phyloP scores from a whole-genome alignment of 2,888 invertebrate species.

The Teleiodes luculella region DNA sequence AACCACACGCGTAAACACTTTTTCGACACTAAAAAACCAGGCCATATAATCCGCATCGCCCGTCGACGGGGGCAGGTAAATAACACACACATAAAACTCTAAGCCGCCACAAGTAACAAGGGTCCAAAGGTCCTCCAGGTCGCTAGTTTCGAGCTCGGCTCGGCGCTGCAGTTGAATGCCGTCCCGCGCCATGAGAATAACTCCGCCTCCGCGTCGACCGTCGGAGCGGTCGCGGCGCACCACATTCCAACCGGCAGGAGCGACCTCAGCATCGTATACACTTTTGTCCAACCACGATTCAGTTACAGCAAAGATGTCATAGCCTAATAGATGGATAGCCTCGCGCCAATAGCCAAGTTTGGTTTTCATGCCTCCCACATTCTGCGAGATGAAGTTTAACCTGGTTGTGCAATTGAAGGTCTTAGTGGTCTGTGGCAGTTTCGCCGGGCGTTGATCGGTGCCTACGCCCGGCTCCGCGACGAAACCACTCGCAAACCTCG shows the following conservation, averaged over 20 bases:
- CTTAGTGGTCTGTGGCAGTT: neutral
- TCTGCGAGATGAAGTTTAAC: conserved; percentile 15
- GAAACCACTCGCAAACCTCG: conserved; percentile 13
- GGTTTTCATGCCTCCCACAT: conserved; percentile 20
- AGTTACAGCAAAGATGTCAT: conserved; percentile 14
- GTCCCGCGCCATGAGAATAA: conserved; percentile 16
- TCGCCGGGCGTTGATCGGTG: neutral
- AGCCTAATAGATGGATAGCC: neutral
- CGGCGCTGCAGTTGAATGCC: conserved; percentile 12
- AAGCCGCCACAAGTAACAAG: conserved; percentile 4
- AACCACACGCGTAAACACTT: neutral
- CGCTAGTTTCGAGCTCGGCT: conserved; percentile 15
- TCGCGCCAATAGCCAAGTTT: conserved; percentile 15
- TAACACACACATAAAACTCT: conserved; percentile 13
- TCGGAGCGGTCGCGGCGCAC: conserved; percentile 17
- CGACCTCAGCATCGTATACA: conserved; percentile 17
- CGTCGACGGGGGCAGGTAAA: conserved; percentile 11
- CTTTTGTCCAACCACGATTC: conserved; percentile 17
- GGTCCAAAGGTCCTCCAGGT: conserved; percentile 23
- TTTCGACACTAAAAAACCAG: neutral
- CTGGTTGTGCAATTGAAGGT: neutral
- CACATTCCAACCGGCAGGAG: conserved; percentile 14
- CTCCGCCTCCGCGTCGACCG: conserved; percentile 16
- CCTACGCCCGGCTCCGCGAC: conserved; percentile 11
- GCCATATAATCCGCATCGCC: neutral